Conservation (phyloP, 2,888 invertebrate species). For the Cistogaster globosa region DNA sequence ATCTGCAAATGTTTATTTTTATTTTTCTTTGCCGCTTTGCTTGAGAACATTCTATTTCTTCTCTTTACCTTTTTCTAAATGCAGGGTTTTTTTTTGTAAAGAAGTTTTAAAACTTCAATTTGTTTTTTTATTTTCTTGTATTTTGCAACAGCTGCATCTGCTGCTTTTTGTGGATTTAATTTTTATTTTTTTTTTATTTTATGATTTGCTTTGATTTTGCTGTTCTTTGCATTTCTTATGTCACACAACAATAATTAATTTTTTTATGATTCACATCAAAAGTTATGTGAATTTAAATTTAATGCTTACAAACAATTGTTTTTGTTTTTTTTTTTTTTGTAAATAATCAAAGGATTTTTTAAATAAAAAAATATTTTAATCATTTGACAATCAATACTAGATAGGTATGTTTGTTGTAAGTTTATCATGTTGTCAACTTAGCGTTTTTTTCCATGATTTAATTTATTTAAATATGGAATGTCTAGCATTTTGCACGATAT, state of each 20-base stretch:
- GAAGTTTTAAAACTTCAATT: slow-evolving; percentile 30
- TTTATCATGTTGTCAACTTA: no score
- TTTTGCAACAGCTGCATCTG: slow-evolving; percentile 59
- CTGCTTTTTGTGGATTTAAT: slow-evolving; percentile 32
- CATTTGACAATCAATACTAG: no score
- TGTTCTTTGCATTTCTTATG: slow-evolving; percentile 37
- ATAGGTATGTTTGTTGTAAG: no score
- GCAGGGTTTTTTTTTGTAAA: slow-evolving; percentile 23
- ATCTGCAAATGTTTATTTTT: slow-evolving; percentile 38
- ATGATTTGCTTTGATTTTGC: slow-evolving; percentile 45
- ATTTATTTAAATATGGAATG: no score
- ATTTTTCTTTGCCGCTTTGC: slow-evolving; percentile 13
- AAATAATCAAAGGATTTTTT: no score
- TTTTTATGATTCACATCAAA: slow-evolving; percentile 54
- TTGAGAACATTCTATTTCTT: not conserved
- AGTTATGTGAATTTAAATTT: slow-evolving; percentile 57
- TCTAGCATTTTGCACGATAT: no score
- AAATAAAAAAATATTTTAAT: no score
- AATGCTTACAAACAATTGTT: not conserved
- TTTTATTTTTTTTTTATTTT: slow-evolving; percentile 32
- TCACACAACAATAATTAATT: slow-evolving; percentile 42
- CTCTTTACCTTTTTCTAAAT: not conserved
- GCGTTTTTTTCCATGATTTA: no score
- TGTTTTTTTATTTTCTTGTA: slow-evolving; percentile 8
- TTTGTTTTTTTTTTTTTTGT: not conserved